Evolutionary conservation across 2,888 invertebrate genomes (phyloP).

Genomic region (Ctena decussata): DNA sequence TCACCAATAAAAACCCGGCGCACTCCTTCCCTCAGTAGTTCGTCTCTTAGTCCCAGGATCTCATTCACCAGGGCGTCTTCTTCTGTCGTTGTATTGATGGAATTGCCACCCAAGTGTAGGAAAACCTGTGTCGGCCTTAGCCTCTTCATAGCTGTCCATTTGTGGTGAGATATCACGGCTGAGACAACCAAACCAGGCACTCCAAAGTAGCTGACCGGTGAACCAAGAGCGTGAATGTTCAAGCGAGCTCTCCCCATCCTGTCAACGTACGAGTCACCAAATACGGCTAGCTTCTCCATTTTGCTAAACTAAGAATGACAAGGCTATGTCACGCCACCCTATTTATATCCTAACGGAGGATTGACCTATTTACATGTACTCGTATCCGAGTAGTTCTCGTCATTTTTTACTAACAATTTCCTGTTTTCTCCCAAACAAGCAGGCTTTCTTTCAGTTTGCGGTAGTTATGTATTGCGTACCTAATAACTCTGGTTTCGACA

Average conservation of each 20-base stretch:
- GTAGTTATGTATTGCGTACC: no score
- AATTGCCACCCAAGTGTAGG: background rate
- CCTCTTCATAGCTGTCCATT: background rate
- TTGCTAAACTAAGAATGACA: background rate
- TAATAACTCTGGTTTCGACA: no score
- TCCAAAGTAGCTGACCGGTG: background rate
- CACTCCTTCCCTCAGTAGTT: background rate
- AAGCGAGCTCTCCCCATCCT: background rate
- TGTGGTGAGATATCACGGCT: background rate
- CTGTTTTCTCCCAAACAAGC: no score
- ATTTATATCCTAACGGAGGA: background rate
- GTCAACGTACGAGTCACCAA: background rate
- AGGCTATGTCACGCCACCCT: background rate
- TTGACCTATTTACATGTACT: background rate
- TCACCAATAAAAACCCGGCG: background rate
- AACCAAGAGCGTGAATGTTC: background rate
- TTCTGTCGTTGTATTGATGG: background rate
- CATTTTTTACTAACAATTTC: no score
- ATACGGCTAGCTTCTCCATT: background rate
- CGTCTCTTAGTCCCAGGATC: background rate
- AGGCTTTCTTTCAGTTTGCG: no score
- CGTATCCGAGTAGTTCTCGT: no score
- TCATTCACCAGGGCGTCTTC: background rate
- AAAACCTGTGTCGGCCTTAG: background rate
- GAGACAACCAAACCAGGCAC: background rate